Evolutionary conservation across 2,888 invertebrate genomes (phyloP), one percentile per base, ranked within the genome.

Genomic region (Pollenia griseotomentosa): DNA sequence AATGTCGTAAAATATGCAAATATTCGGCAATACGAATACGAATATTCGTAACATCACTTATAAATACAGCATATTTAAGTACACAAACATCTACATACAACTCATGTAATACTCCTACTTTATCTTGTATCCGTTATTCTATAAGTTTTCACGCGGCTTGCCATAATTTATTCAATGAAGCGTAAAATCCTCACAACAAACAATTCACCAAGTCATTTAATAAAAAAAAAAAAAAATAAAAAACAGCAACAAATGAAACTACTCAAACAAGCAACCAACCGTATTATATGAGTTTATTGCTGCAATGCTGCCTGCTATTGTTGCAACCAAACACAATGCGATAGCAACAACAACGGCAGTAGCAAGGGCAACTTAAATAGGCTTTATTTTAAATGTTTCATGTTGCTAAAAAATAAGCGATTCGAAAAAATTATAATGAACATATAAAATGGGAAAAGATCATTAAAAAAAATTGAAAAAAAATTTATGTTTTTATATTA

Each of bases 161-260:
- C 57, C 80, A 83, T 83, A 86, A 86, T 86, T 75, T 80, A 86
- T 80, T 75, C 86, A 86, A 86, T 86, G 83, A 86, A 83, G 86
- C 80, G 42, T 44, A 71, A 83, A 83, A 83, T 83, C 70, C 83
- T 71, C 33, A 40, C 63, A 83, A 80, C 61, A 71, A 71, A 75
- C 75, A 82, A 82, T 82, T 55, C 73, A 53, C 48, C 82, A 82
- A 86, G 68, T 83, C 68, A 55, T 42, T 73, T 46, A 77, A 70
- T 85, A 55, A 2, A 57, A 63, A 16, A 16, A 19, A 16, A 16
- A 11, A n/a, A 16, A 9, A 55, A 59, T 7, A 23, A 57, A 65
- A 65, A 73, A 55, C 40, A 74, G 42, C 66, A 66, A 65, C 81
- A 81, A 81, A 73, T 65, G 7, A 65, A 74, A 66, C 57, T 51